A percentile compares a stretch with the other conserved stretches of the same genome.
These are phyloP conservation scores for Carollia perspicillata DNA, from an alignment of 2,113 vertebrate species.

Conservation along the genomic window DNA sequence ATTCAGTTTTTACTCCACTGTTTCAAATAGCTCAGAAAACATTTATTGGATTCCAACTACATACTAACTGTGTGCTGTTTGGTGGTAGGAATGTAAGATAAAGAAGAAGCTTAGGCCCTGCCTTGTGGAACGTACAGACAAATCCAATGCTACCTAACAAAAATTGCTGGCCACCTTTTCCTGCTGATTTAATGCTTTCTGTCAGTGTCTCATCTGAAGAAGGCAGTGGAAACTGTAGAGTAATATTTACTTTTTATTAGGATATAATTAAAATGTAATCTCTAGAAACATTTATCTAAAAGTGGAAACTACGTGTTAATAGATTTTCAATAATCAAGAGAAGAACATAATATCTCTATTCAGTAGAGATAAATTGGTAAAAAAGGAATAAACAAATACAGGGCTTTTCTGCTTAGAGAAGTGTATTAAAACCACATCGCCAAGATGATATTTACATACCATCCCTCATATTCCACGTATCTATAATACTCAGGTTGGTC, in stretches of 20 bases:
- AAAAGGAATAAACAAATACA: not conserved
- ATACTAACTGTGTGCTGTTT: not conserved
- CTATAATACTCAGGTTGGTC: not conserved
- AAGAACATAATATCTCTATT: not conserved
- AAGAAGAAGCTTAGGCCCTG: not conserved
- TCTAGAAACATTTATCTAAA: conserved; percentile 13
- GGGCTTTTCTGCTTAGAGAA: not conserved
- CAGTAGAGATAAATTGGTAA: not conserved
- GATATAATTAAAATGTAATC: not conserved
- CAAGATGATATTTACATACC: not conserved
- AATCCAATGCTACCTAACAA: not conserved
- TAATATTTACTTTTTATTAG: not conserved
- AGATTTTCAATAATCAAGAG: not conserved
- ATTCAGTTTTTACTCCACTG: not conserved
- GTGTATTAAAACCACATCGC: not conserved
- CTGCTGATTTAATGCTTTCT: not conserved
- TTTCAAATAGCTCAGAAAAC: conserved; percentile 8
- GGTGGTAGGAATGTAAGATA: not conserved
- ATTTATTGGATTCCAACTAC: not conserved
- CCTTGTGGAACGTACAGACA: not conserved
- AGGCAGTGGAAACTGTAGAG: not conserved
- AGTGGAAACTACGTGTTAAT: not conserved
- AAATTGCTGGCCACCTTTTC: not conserved
- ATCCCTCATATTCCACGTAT: not conserved
- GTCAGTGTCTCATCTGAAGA: not conserved